phyloP scores from a whole-genome alignment of 2,888 invertebrate genomes.

The Linyphia triangularis region DNA sequence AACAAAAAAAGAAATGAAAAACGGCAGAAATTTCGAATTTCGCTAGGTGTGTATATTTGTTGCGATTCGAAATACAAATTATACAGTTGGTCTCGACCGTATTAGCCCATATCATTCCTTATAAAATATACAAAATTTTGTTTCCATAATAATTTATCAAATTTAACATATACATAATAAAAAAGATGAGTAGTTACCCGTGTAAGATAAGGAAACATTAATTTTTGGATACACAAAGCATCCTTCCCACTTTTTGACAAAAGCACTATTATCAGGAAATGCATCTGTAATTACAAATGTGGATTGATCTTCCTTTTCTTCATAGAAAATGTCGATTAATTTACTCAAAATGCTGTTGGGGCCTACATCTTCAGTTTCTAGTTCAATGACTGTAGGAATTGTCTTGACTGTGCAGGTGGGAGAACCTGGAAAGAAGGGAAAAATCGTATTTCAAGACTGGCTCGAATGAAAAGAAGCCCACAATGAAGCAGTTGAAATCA shows the following conservation, averaged over 20 bases:
- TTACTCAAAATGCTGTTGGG: neutral
- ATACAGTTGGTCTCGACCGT: no score
- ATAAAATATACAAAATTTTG: no score
- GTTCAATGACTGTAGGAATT: neutral
- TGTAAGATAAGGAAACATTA: slow-evolving; percentile 38
- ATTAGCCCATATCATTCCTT: no score
- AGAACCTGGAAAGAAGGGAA: neutral
- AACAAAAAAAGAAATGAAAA: no score
- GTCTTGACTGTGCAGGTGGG: slow-evolving; percentile 22
- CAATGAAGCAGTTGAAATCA: no score
- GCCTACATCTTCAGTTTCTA: slow-evolving; percentile 29
- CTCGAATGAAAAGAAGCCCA: no score
- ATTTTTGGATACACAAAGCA: slow-evolving; percentile 24
- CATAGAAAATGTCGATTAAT: neutral
- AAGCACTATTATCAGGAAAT: neutral
- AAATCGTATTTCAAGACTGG: neutral
- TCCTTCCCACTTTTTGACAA: slow-evolving; percentile 30
- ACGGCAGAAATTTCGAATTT: no score
- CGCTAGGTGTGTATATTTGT: no score
- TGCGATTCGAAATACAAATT: no score
- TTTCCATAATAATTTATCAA: no score
- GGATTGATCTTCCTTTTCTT: neutral
- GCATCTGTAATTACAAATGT: neutral
- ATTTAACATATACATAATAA: neutral
- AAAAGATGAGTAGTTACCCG: slow-evolving; percentile 19